Evolutionary conservation across 2,113 vertebrate species (phyloP).

Genomic region (Catagonus wagneri): DNA sequence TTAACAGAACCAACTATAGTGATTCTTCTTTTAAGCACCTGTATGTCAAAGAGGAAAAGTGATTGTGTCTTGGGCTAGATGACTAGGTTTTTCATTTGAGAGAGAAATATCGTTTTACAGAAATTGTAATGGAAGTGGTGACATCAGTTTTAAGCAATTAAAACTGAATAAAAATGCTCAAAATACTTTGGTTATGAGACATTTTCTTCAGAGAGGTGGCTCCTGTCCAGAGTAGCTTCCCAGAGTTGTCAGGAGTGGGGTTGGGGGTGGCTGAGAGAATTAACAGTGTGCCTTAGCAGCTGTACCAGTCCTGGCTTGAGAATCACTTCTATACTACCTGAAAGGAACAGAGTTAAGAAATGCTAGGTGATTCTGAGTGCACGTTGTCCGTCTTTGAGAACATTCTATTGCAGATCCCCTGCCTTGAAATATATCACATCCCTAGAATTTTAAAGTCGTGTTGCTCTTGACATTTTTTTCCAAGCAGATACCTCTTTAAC

Average conservation of each 20-base stretch:
- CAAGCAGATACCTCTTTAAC: neutral
- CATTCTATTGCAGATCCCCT: neutral
- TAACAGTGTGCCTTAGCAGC: too few species aligned
- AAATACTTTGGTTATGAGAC: neutral
- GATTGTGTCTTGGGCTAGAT: neutral
- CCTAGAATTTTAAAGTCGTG: neutral
- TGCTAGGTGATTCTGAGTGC: neutral
- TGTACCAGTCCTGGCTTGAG: neutral
- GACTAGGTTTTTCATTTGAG: neutral
- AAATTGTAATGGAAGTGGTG: neutral
- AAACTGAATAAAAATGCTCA: neutral
- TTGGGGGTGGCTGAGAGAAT: too few species aligned
- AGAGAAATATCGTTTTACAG: neutral
- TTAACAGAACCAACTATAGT: neutral
- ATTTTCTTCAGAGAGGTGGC: neutral
- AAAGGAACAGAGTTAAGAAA: neutral
- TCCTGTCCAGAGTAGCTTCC: neutral
- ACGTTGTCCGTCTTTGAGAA: neutral
- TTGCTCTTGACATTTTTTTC: slow-evolving; percentile 29
- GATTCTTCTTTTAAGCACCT: neutral
- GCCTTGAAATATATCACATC: neutral
- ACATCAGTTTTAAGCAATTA: neutral
- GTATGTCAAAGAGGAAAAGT: neutral
- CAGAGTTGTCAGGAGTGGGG: neutral
- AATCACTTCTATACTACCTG: neutral